Base-by-base conservation (phyloP, 2,113 vertebrate genomes). In the Epinephelus cyanopodus region DNA sequence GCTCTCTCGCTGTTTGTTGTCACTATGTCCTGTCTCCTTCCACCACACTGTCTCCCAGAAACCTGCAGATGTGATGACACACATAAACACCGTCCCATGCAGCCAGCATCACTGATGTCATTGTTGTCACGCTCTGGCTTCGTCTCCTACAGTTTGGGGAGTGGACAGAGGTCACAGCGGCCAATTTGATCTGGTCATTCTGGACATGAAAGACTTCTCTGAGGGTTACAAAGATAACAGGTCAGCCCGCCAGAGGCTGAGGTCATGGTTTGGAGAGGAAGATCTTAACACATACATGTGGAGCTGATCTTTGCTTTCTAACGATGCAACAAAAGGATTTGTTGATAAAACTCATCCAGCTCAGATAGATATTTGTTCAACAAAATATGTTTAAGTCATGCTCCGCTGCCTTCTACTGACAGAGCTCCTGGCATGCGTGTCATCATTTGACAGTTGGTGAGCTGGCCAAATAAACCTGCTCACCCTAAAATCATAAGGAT, bases 161-260 rank as follows among this genome's bases (percentile, higher is more conserved):
- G 54, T 67, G 65, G 80, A 80, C 79, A 47, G 58, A 50, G 48
- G 63, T 83, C 58, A 60, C 18, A 2, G 25, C 42, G 17, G 50
- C n/a, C 66, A 48, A 37, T 54, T 68, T 52, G 2, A 17, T 75
- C 42, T 54, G 37, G 39, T 54, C 57, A 69, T 64, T 48, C 21
- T 66, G 61, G 29, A 87, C 63, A 69, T 61, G 50, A 80, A 77
- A 80, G 68, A 3, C 65, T 67, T 74, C 74, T 67, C 54, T 61
- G 77, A 57, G 66, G 29, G 56, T 79, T 74, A n/a, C 57, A 76
- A 56, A 77, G 72, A 88, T 72, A 84, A 87, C 74, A 79, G 64
- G 50, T 74, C 13, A 62, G 45, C 10, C 15, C 7, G 64, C 83
- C 83, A 91, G 52, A 70, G 66, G 18, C 82, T 78, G 63, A 84